Conservation (phyloP, 2,888 invertebrate species). For the Melanchra persicariae region DNA sequence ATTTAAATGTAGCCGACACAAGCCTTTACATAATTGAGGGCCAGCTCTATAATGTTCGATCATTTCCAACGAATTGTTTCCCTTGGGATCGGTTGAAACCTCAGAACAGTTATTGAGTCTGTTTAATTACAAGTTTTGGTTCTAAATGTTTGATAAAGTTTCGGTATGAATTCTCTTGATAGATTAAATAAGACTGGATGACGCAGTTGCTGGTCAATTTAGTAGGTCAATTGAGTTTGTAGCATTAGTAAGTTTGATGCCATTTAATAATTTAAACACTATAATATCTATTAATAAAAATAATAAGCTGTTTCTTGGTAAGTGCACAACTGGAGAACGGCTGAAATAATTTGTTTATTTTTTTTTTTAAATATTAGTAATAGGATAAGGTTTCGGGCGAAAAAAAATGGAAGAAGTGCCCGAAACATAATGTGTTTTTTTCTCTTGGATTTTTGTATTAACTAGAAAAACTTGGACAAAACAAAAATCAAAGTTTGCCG, state of each 20-base stretch:
- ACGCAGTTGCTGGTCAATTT: neutral
- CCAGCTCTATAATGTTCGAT: constrained; percentile 62
- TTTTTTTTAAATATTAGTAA: too few relatives aligned
- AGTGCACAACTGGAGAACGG: too few relatives aligned
- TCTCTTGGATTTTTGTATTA: too few relatives aligned
- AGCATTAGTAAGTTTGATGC: neutral
- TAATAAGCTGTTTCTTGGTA: too few relatives aligned
- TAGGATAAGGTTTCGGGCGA: too few relatives aligned
- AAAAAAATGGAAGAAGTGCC: too few relatives aligned
- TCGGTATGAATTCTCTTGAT: neutral
- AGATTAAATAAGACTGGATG: neutral
- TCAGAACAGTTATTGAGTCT: constrained; percentile 58
- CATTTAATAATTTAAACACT: too few relatives aligned
- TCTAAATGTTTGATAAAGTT: constrained; percentile 56
- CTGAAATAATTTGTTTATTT: too few relatives aligned
- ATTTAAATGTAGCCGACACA: constrained; percentile 51
- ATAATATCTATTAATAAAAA: too few relatives aligned
- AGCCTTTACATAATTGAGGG: constrained; percentile 60
- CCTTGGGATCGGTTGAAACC: constrained; percentile 53
- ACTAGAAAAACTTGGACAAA: too few relatives aligned
- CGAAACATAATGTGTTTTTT: too few relatives aligned
- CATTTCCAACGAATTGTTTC: constrained; percentile 68
- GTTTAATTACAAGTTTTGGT: constrained; percentile 63
- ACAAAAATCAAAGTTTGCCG: too few relatives aligned
- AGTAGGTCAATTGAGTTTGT: neutral